These are phyloP conservation scores for Cepaea hortensis DNA, from an alignment of 2,888 invertebrate species.

Conservation along the genomic window DNA sequence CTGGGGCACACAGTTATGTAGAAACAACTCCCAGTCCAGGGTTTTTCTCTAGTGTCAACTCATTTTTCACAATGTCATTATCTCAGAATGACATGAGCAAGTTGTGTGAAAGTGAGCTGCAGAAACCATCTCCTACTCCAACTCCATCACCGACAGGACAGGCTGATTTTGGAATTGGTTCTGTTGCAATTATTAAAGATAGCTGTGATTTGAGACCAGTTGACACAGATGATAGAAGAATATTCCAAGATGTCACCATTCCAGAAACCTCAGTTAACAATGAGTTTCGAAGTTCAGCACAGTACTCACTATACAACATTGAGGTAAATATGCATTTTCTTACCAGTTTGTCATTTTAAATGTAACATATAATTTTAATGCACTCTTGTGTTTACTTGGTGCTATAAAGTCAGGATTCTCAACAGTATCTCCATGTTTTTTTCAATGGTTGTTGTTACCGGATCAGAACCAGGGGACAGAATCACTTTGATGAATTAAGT, in stretches of 20 bases:
- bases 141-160: slow-evolving; percentile 15
- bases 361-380: not conserved
- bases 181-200: slow-evolving; percentile 19
- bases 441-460: no score
- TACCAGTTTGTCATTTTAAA: not conserved
- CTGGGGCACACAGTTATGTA: not conserved
- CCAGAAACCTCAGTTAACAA: slow-evolving; percentile 58
- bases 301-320: slow-evolving; percentile 66
- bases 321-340: slow-evolving; percentile 57
- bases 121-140: slow-evolving; percentile 3
- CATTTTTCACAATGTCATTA: slow-evolving; percentile 23
- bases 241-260: slow-evolving; percentile 60
- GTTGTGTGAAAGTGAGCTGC: not conserved
- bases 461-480: no score
- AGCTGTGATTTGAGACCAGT: slow-evolving; percentile 6
- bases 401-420: no score
- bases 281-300: slow-evolving; percentile 58
- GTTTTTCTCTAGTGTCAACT: slow-evolving; percentile 27
- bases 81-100: slow-evolving; percentile 18
- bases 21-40: slow-evolving; percentile 32
- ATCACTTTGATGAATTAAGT: no score
- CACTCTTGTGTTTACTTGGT: no score
- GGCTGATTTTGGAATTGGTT: not conserved
- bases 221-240: slow-evolving; percentile 37
- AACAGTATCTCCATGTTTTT: no score